Conservation (phyloP, 2,797 vertebrate genomes). For the Tauraco hartlaubi region DNA sequence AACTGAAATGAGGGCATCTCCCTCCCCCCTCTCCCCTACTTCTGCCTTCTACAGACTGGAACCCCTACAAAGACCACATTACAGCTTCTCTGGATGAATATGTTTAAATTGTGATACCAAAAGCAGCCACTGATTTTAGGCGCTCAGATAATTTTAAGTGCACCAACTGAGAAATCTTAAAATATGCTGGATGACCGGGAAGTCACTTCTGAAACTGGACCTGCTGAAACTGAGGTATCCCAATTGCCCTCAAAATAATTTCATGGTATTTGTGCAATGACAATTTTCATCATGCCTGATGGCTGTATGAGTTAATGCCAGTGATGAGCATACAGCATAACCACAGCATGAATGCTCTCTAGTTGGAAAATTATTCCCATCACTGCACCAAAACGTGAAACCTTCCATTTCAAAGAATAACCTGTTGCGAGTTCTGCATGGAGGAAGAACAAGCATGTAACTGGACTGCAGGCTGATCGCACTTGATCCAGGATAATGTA, state of each 20-base stretch:
- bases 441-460: background rate
- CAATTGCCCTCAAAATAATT: accelerated
- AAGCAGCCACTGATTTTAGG: background rate
- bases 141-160: background rate
- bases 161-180: background rate
- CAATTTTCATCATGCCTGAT: background rate
- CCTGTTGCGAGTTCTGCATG: background rate
- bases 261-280: background rate
- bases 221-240: background rate
- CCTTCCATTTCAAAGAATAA: background rate
- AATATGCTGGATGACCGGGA: background rate
- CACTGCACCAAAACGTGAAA: background rate
- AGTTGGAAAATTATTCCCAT: background rate
- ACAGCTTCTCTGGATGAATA: background rate
- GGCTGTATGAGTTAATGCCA: background rate
- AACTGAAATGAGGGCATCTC: background rate
- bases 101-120: background rate
- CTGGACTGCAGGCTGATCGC: background rate
- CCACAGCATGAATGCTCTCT: background rate
- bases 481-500: background rate
- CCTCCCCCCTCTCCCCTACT: background rate
- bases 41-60: background rate
- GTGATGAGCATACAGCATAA: background rate
- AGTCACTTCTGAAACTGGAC: background rate
- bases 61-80: background rate